Base-by-base conservation (phyloP, 2,888 invertebrate species). In the Agonopterix alstromeriana region DNA sequence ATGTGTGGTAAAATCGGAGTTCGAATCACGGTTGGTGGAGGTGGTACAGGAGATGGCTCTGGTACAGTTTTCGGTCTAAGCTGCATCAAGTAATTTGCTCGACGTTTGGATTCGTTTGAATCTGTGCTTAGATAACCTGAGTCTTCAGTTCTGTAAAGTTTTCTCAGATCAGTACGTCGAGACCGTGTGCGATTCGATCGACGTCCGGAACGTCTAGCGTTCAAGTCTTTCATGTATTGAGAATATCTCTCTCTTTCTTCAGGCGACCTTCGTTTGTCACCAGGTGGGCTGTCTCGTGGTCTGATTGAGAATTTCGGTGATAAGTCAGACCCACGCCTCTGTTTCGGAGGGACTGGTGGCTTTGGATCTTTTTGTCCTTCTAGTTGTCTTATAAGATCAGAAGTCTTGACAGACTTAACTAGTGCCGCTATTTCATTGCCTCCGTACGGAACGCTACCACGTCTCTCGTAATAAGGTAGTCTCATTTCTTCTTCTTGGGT, bases 71-170 rank as follows among this genome's bases (percentile, higher is more conserved):
- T 83, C 5, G 86, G 82, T 59, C 73, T 80, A 14, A 86, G 57
- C 55, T 89, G 90, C 75, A 87, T 74, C 51, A 87, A 68, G 57
- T 83, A 88, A 55, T 81, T 83, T 8, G 87, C 84, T 63, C 83
- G 79, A 41, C 84, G 78, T 61, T 87, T 89, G 0, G 91, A 91
- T 61, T 93, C 93, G 50, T 90, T 91, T 1, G 95, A 95, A 68
- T 96, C 96, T 0, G 95, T 95, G 68, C 96, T 96, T 62, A 96
- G 90, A 63, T 96, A 96, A 0, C 96, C 96, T 8, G 95, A 95
- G 73, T 96, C 96, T 75, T 93, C 93, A 2, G 82, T 86, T 67
- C 74, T 81, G 58, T 76, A 82, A 17, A 83, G 61, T 60, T 82
- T 89, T 55, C 77, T 82, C 35, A 85, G 55, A 55, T 86, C 84